Conservation (phyloP, 2,797 vertebrate genomes). For the Novumbra hubbsi region DNA sequence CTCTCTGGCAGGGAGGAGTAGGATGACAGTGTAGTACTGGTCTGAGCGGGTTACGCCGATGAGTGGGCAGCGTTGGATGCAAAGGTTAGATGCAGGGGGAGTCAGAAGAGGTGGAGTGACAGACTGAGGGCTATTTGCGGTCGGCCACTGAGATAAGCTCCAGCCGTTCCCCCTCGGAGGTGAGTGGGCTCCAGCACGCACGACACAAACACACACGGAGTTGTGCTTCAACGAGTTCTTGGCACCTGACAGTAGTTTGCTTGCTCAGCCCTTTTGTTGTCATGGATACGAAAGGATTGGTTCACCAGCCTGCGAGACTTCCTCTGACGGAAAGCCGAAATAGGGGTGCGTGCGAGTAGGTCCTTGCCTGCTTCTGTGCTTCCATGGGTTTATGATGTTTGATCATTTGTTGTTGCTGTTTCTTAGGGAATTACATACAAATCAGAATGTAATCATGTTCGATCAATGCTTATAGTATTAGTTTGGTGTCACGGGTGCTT, state of each 20-base stretch:
- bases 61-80: neutral
- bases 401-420: neutral
- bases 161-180: slow-evolving; percentile 46
- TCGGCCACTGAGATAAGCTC: slow-evolving; percentile 54
- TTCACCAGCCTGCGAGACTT: slow-evolving; percentile 50
- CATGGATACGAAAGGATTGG: slow-evolving; percentile 63
- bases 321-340: slow-evolving; percentile 28
- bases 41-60: neutral
- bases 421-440: neutral
- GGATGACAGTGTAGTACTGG: neutral
- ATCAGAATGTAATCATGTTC: neutral
- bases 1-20: neutral
- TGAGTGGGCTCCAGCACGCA: slow-evolving; percentile 6
- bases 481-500: no score
- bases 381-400: neutral
- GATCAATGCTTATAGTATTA: neutral
- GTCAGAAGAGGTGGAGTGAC: slow-evolving; percentile 36
- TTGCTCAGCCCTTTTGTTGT: slow-evolving; percentile 53
- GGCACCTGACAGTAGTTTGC: slow-evolving; percentile 70
- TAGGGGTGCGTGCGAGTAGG: neutral
- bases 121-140: slow-evolving; percentile 56
- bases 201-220: slow-evolving; percentile 9
- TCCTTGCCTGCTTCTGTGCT: neutral
- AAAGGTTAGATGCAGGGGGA: slow-evolving; percentile 22
- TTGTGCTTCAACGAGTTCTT: slow-evolving; percentile 58